A percentile compares a stretch with the other conserved stretches of the same genome.
phyloP scores from a whole-genome alignment of 2,888 invertebrate species.

The Spicauda simplicius region DNA sequence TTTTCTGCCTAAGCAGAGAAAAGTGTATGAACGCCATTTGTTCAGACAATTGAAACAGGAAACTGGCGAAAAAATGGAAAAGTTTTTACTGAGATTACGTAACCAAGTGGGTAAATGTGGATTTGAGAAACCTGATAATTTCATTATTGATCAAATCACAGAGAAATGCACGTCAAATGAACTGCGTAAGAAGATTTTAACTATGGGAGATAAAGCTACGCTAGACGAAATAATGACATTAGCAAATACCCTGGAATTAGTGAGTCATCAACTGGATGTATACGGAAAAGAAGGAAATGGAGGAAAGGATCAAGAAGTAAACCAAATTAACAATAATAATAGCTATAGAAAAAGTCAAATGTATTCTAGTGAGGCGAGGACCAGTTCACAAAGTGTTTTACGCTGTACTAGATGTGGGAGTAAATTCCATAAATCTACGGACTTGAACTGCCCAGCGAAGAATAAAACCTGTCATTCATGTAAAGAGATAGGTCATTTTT shows the following conservation, averaged over 20 bases:
- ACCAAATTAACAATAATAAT: constrained; percentile 12
- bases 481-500: not conserved
- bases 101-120: constrained; percentile 40
- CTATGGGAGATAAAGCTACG: constrained; percentile 30
- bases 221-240: constrained; percentile 36
- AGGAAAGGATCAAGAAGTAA: too few species aligned
- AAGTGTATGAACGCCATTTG: not conserved
- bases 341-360: not conserved
- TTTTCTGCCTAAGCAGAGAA: too few species aligned
- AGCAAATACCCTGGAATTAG: constrained; percentile 35
- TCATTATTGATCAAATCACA: constrained; percentile 40
- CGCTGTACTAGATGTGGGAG: not conserved
- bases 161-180: constrained; percentile 39
- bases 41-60: constrained; percentile 39
- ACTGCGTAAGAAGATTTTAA: constrained; percentile 39
- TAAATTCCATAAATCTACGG: not conserved
- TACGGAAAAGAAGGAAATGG: too few species aligned
- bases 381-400: not conserved
- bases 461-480: not conserved
- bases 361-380: too few species aligned
- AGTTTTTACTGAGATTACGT: constrained; percentile 36
- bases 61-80: constrained; percentile 39
- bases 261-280: too few species aligned
- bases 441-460: not conserved
- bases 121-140: constrained; percentile 34